Percentiles rank a stretch among this genome's conserved stretches.
phyloP scores from a whole-genome alignment of 2,888 invertebrate species.

The Neelides folsomi region DNA sequence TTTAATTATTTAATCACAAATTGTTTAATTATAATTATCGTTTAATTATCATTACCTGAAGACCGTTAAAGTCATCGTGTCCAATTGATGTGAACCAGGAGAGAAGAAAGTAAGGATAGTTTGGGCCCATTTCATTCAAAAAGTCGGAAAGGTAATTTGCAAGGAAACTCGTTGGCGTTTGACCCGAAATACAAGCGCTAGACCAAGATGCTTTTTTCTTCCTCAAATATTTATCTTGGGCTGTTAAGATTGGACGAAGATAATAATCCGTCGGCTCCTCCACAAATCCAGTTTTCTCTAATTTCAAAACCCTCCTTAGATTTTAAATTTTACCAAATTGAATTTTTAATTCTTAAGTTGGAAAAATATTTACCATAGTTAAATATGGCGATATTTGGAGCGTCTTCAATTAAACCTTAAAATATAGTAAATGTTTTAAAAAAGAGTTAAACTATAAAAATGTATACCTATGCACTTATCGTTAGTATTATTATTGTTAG shows the following conservation, averaged over 20 bases:
- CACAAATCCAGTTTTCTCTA: conserved; percentile 54
- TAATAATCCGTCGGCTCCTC: conserved; percentile 69
- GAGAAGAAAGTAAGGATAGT: conserved; percentile 27
- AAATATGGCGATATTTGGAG: conserved; percentile 57
- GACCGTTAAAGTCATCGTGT: conserved; percentile 34
- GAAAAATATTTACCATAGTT: conserved; percentile 42
- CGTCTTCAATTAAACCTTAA: conserved; percentile 68
- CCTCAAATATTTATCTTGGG: conserved; percentile 38
- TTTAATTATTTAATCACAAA: not conserved
- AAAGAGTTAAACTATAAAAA: too few relatives aligned
- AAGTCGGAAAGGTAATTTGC: conserved; percentile 20
- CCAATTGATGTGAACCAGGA: conserved; percentile 32
- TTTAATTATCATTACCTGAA: conserved; percentile 18
- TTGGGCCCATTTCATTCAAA: conserved; percentile 12
- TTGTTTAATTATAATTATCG: conserved; percentile 1
- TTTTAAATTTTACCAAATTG: too few relatives aligned
- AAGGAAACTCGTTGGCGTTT: conserved; percentile 21
- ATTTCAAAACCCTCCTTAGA: too few relatives aligned
- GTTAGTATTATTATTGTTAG: too few relatives aligned
- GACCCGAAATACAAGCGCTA: conserved; percentile 19
- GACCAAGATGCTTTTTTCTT: conserved; percentile 6
- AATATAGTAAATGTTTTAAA: too few relatives aligned
- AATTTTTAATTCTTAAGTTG: too few relatives aligned
- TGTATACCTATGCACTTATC: too few relatives aligned
- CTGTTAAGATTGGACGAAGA: conserved; percentile 56